These are phyloP conservation scores for Eristalis tenax DNA, from an alignment of 2,888 invertebrate genomes.

Conservation along the genomic window DNA sequence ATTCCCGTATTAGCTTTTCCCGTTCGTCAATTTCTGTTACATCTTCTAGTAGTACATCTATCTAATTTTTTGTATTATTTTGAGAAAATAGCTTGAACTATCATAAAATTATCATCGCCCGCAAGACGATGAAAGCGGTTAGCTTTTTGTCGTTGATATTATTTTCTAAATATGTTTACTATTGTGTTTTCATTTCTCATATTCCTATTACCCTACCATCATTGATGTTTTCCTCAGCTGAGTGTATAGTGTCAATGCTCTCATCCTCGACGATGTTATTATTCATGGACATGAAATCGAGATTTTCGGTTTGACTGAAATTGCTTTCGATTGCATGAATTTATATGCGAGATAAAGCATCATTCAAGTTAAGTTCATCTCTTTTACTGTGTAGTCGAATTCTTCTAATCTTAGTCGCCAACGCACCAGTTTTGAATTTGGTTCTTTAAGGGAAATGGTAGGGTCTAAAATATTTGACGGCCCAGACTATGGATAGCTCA, in stretches of 20 bases:
- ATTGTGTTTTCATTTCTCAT: neutral
- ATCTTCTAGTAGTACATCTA: slow-evolving; percentile 6
- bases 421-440: slow-evolving; percentile 76
- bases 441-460: slow-evolving; percentile 76
- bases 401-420: slow-evolving; percentile 77
- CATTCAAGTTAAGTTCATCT: slow-evolving; percentile 51
- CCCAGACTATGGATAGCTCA: slow-evolving; percentile 76
- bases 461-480: slow-evolving; percentile 72
- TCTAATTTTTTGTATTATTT: slow-evolving; percentile 13
- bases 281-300: neutral
- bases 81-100: slow-evolving; percentile 31
- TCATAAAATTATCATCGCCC: slow-evolving; percentile 32
- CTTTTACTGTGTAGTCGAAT: no score
- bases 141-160: slow-evolving; percentile 22
- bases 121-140: slow-evolving; percentile 24
- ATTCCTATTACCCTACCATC: slow-evolving; percentile 19
- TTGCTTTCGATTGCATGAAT: neutral
- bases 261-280: neutral
- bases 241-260: neutral
- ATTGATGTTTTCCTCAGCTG: no score
- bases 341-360: slow-evolving; percentile 41
- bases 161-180: neutral
- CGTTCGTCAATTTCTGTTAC: no score
- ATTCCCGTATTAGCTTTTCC: no score
- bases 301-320: neutral